Conservation (phyloP, 2,113 vertebrate genomes). For the Engystomops pustulosus region DNA sequence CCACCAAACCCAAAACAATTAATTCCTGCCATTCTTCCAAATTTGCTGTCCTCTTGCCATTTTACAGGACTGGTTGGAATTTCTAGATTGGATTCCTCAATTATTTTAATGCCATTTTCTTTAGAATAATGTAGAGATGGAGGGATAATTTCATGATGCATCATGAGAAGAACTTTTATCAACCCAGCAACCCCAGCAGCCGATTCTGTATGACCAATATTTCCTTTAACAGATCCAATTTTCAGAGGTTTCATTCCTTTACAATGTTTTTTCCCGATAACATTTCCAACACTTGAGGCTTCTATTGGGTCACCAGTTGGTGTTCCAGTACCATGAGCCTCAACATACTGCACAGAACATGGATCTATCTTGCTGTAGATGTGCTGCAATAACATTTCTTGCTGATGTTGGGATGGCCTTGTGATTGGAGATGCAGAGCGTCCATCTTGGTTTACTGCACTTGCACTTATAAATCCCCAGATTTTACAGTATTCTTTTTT, state of each 20-base stretch:
- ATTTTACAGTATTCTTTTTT: conserved; percentile 76
- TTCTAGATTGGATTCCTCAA: conserved; percentile 72
- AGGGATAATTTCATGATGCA: conserved; percentile 81
- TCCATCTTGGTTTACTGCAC: conserved; percentile 80
- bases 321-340: conserved; percentile 84
- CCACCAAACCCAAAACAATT: conserved; percentile 90
- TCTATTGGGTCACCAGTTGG: conserved; percentile 77
- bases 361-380: conserved; percentile 75
- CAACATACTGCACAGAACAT: conserved; percentile 77
- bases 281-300: conserved; percentile 75
- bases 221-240: conserved; percentile 84
- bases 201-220: conserved; percentile 85
- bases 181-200: conserved; percentile 83
- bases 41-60: conserved; percentile 73
- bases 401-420: conserved; percentile 75
- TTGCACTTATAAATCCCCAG: conserved; percentile 82
- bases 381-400: conserved; percentile 76
- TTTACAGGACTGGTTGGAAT: conserved; percentile 73
- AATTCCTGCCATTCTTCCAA: conserved; percentile 78
- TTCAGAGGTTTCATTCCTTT: conserved; percentile 63
- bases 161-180: conserved; percentile 90
- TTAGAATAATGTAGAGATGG: conserved; percentile 83
- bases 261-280: conserved; percentile 70
- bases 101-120: conserved; percentile 73
- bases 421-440: conserved; percentile 76